phyloP scores from a whole-genome alignment of 2,797 vertebrate genomes.

The Decapterus maruadsi region DNA sequence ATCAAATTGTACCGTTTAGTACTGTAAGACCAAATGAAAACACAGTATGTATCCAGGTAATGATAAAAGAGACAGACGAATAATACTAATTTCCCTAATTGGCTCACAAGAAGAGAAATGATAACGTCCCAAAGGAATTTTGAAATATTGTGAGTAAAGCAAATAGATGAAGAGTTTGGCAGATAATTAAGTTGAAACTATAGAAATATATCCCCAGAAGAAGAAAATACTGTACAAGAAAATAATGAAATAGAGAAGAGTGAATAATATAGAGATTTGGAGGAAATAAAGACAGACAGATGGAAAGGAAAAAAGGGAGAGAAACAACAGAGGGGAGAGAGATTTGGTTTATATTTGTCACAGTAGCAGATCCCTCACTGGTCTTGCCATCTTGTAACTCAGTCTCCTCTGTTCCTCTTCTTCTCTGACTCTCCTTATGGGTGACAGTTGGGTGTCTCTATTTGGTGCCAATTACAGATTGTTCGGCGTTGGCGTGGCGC shows the following conservation, averaged over 20 bases:
- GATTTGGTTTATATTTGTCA: constrained; percentile 42
- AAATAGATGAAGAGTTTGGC: not conserved
- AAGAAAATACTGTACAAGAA: not conserved
- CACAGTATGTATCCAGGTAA: not conserved
- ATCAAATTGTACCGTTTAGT: not conserved
- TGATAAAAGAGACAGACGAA: not conserved
- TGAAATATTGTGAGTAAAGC: not conserved
- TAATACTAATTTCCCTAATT: not conserved
- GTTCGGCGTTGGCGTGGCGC: constrained; percentile 63
- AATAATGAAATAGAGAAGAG: constrained; percentile 13
- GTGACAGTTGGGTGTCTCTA: constrained; percentile 72
- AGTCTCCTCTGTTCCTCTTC: constrained; percentile 59
- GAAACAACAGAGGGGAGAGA: constrained; percentile 12
- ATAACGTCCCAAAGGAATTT: too few species aligned
- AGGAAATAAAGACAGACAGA: constrained; percentile 45
- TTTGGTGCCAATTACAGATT: constrained; percentile 82
- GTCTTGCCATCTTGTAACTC: constrained; percentile 60
- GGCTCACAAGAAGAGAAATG: not conserved
- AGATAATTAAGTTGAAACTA: not conserved
- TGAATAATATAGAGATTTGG: constrained; percentile 25
- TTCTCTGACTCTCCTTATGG: constrained; percentile 64
- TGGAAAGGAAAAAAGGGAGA: constrained; percentile 35
- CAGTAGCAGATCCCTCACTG: constrained; percentile 50
- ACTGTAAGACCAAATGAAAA: not conserved
- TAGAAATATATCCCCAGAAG: not conserved